Evolutionary conservation across 2,888 invertebrate species (phyloP), one percentile per base, ranked within the genome.

Genomic region (Hydropsyche betteni): DNA sequence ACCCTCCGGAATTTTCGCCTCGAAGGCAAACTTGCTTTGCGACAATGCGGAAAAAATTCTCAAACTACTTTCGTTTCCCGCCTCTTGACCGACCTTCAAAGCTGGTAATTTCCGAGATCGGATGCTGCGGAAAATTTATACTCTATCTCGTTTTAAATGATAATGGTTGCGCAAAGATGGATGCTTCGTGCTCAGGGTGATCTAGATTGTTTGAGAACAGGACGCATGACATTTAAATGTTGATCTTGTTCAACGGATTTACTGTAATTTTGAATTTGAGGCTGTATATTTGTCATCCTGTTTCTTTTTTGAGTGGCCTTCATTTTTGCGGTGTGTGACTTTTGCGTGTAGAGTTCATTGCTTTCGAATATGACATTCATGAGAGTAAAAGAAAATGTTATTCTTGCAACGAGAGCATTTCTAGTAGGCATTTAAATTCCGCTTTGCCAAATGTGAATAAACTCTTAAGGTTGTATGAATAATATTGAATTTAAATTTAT

Each of bases 31-130:
- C 75, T 58, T 44, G 69, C 53, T 69, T 16, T 8, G n/a, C 50
- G 55, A 55, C 68, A 75, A 75, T 75, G 75, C 75, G 75, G 75
- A 75, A 74, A 74, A 72, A 74, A 58, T 68, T 24, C 14, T 44
- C 52, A 4, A 74, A 53, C 68, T 55, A 74, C 74, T 74, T 74
- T 74, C 74, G 61, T 68, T 61, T 33, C 68, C 8, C 44, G 44
- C 44, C 44, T 44, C 16, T 12, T 64, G 69, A 4, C 44, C 14
- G 16, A 69, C 74, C 74, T 74, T 74, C 64, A 74, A 69, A 44
- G 44, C 44, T 44, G 7, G 6, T 44, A 8, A 44, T 44, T 44
- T 44, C 44, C 44, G 44, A 44, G 44, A 44, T 44, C 44, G 44
- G 44, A 44, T 44, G 44, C 4, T 44, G 4, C 10, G 44, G 44